phyloP scores from a whole-genome alignment of 1,140 invertebrate species.

The Mya arenaria region DNA sequence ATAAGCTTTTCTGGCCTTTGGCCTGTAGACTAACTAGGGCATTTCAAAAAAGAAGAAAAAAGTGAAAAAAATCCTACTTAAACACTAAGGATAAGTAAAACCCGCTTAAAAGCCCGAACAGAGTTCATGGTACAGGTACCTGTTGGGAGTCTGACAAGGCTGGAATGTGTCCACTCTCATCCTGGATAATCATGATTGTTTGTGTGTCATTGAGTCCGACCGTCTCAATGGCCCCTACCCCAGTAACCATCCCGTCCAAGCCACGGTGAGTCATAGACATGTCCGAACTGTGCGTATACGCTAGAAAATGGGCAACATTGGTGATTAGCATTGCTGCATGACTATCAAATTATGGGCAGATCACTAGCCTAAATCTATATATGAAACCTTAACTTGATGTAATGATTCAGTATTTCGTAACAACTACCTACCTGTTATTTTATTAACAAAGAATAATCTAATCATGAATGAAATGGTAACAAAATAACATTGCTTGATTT shows the following conservation, averaged over 20 bases:
- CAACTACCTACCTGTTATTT: too few species aligned
- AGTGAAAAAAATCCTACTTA: too few species aligned
- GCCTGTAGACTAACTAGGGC: conserved; percentile 56
- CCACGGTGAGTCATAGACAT: conserved; percentile 6
- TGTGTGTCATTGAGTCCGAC: conserved; percentile 70
- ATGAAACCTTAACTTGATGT: too few species aligned
- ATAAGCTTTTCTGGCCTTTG: neutral
- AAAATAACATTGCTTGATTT: too few species aligned
- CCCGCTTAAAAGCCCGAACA: neutral
- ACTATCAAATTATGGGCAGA: neutral
- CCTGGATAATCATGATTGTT: conserved; percentile 80
- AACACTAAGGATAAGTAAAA: neutral
- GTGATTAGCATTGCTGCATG: neutral
- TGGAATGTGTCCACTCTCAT: conserved; percentile 52
- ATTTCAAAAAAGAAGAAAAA: too few species aligned
- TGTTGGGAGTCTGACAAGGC: neutral
- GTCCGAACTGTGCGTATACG: too few species aligned
- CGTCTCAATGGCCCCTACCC: conserved; percentile 78
- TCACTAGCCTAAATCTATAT: too few species aligned
- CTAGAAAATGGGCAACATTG: too few species aligned
- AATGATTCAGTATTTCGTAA: too few species aligned
- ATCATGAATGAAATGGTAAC: too few species aligned
- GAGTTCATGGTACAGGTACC: neutral
- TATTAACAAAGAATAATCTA: too few species aligned
- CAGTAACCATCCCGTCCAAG: conserved; percentile 46